Base-by-base conservation (phyloP, 2,797 vertebrate genomes). In the Girardinus metallicus region DNA sequence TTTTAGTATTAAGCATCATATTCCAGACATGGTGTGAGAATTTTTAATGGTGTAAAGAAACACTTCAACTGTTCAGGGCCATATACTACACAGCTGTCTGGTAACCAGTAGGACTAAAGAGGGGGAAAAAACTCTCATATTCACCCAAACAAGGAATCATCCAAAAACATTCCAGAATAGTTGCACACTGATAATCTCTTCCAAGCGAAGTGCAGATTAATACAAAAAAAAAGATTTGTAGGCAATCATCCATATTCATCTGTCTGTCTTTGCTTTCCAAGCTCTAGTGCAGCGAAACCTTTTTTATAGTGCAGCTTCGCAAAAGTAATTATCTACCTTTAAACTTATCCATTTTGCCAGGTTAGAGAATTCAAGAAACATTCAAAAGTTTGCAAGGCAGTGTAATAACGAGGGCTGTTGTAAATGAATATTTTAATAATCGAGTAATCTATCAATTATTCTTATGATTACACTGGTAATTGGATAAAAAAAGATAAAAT, bases 91-190 rank as follows among this genome's bases (percentile, higher is more conserved):
- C 36, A 29, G 36, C 47, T 34, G 60, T 80, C 43, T 62, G n/a
- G 73, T 75, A 64, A 76, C 5, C 74, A 44, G 55, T 29, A 36
- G 7, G 10, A 49, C 34, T 57, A 55, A 11, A n/a, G 68, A 60
- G 13, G 10, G 34, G 39, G 46, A 31, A 78, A 39, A 13, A 47
- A 36, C 29, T 74, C 47, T 74, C 3, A 26, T 43, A n/a, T 62
- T 41, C 18, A 81, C 18, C 55, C 76, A 85, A 81, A 78, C 53
- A 47, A 79, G 53, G 46, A 86, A 72, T 2, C 39, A 77, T 74
- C 34, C 60, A 74, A 36, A 70, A 79, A 83, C 29, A 79, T 87
- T 91, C 82, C 85, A 87, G 70, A 86, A 75, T 2, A 68, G 31
- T 78, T 81, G 60, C 81, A 77, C 11, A 0, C 12, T 1, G 39